Base-by-base conservation (phyloP, 2,888 invertebrate species). In the Hemistola chrysoprasaria region DNA sequence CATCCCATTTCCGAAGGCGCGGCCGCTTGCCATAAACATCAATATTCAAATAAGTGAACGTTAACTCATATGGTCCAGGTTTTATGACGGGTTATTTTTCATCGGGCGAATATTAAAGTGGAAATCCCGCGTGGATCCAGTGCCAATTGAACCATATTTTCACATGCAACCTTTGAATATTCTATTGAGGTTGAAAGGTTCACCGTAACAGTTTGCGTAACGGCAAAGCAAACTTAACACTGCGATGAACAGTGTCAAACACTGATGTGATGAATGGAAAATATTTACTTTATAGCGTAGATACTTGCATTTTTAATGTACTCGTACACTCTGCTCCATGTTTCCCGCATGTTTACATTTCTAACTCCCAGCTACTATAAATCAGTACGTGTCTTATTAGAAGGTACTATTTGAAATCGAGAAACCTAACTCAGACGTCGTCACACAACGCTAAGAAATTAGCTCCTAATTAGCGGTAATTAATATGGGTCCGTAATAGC, bases 51-150 rank as follows among this genome's bases (percentile, higher is more conserved):
- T 76, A 69, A 71, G 71, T 53, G 60, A 65, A 67, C 63, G 75
- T 73, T 78, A 81, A 74, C 81, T 79, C 80, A 77, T 79, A 79
- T 71, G 78, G 72, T 70, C 74, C 77, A 71, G 67, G 71, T 78
- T 83, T 85, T 82, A 82, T 81, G 73, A 72, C 67, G 65, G 75
- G 73, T 59, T 81, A 81, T 82, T 80, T 83, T 83, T 85, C 81
- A 84, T 80, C 72, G 78, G 65, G 65, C 75, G 80, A 82, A 85
- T 84, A 83, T 79, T 81, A 81, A 81, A 84, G 65, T 63, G 66
- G 67, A 72, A 81, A 79, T 75, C 77, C 77, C 72, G 62, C 62
- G 59, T 59, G 78, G 70, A 68, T 72, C 78, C 61, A 59, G 62
- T 65, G 59, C 69, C 78, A 78, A 82, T 83, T 80, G 78, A 74